A percentile compares a stretch with the other conserved stretches of the same genome.
Evolutionary conservation across 1,140 invertebrate genomes (phyloP).

Genomic region (Diorhabda elongata): DNA sequence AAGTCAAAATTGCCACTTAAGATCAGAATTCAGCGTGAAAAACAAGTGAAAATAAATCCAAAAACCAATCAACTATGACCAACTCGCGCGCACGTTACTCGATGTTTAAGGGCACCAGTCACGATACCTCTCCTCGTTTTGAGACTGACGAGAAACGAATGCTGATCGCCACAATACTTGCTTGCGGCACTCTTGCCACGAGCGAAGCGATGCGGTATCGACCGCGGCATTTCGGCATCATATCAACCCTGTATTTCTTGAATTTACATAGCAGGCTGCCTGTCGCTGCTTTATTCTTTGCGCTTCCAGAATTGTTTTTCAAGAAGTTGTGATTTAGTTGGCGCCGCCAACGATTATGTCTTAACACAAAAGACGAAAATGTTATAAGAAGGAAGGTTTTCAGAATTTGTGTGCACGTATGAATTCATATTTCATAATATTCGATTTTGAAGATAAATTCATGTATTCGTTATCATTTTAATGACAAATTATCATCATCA

Average conservation of each 20-base stretch:
- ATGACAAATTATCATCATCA: too few relatives aligned
- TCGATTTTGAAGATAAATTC: too few relatives aligned
- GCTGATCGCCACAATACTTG: constrained; percentile 13
- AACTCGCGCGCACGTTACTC: constrained; percentile 7
- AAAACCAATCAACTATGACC: constrained; percentile 4
- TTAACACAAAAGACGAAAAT: not conserved
- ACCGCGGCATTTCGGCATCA: constrained; percentile 11
- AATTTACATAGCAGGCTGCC: constrained; percentile 13
- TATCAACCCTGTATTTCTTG: constrained; percentile 18
- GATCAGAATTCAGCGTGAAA: too few relatives aligned
- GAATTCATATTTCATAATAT: too few relatives aligned
- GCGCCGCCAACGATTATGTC: constrained; percentile 3
- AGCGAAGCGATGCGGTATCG: constrained; percentile 12
- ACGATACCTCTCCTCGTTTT: not conserved
- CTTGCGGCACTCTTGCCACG: constrained; percentile 16
- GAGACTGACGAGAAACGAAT: constrained; percentile 15
- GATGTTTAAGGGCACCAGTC: constrained; percentile 6
- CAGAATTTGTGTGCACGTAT: too few relatives aligned
- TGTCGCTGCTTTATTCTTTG: constrained; percentile 8
- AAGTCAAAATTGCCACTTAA: too few relatives aligned
- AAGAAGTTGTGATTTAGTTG: constrained; percentile 7
- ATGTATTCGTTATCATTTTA: too few relatives aligned
- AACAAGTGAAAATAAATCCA: not conserved
- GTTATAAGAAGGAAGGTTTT: too few relatives aligned
- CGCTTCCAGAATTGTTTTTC: constrained; percentile 8